These are phyloP conservation scores for Protobothrops mucrosquamatus DNA, from an alignment of 2,113 vertebrate species.

Conservation along the genomic window DNA sequence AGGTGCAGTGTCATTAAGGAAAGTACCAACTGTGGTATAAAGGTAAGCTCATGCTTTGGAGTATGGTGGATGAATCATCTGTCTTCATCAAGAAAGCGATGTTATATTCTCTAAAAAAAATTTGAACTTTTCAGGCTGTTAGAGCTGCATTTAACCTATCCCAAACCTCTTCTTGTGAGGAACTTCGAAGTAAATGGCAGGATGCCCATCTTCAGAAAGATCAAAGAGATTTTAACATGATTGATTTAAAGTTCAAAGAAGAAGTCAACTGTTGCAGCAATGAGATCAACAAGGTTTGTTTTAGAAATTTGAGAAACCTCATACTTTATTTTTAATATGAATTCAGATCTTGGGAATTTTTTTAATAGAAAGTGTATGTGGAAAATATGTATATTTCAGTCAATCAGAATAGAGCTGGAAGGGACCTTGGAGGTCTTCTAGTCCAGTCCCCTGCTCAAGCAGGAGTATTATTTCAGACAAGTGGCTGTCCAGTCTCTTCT, in stretches of 20 bases:
- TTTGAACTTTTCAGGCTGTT: slow-evolving; percentile 75
- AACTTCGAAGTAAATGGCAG: slow-evolving; percentile 85
- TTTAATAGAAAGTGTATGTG: background rate
- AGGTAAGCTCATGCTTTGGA: slow-evolving; percentile 66
- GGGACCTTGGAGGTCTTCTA: no score
- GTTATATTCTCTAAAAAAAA: background rate
- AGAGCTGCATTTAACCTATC: slow-evolving; percentile 85
- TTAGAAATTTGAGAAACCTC: slow-evolving; percentile 2
- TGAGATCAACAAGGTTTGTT: slow-evolving; percentile 90
- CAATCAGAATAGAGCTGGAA: no score
- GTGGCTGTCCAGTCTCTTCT: no score
- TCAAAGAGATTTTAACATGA: slow-evolving; percentile 91
- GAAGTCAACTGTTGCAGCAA: slow-evolving; percentile 93
- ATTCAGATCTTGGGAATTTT: background rate
- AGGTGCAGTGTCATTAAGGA: slow-evolving; percentile 80
- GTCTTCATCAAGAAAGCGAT: background rate
- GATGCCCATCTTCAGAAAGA: slow-evolving; percentile 92
- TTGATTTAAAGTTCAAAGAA: slow-evolving; percentile 97
- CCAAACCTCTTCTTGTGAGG: slow-evolving; percentile 65
- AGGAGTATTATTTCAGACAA: no score
- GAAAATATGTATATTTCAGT: background rate
- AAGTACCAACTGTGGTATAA: slow-evolving; percentile 77
- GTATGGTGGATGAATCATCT: no score
- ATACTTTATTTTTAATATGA: slow-evolving; percentile 13
- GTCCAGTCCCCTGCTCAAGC: no score